phyloP scores from a whole-genome alignment of 2,113 vertebrate genomes.

The Equus przewalskii region DNA sequence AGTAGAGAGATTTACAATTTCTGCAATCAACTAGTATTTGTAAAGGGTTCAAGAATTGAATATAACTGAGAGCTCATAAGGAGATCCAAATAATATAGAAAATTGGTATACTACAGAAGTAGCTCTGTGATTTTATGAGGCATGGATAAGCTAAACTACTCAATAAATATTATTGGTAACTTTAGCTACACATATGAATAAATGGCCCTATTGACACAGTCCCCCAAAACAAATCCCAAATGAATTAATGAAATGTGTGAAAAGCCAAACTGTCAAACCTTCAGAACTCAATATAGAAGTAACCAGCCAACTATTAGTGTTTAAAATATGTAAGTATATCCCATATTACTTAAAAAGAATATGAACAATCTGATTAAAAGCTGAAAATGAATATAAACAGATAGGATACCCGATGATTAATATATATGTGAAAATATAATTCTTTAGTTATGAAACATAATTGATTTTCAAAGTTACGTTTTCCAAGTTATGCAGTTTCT shows the following conservation, averaged over 20 bases:
- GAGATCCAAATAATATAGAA: background rate
- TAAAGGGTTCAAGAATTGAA: background rate
- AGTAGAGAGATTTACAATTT: background rate
- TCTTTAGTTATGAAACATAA: background rate
- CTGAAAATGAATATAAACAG: background rate
- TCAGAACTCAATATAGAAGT: background rate
- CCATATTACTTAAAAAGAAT: background rate
- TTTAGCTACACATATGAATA: background rate
- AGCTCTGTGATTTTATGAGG: background rate
- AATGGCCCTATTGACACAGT: background rate
- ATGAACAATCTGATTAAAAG: background rate
- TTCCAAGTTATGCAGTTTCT: background rate
- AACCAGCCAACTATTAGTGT: background rate
- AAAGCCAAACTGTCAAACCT: background rate
- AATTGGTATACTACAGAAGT: background rate
- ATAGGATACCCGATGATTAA: background rate
- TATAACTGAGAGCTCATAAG: background rate
- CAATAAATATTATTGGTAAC: background rate
- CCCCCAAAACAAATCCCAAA: background rate
- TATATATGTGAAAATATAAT: background rate
- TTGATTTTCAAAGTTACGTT: background rate
- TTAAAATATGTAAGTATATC: background rate
- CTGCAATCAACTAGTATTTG: background rate
- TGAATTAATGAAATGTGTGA: background rate
- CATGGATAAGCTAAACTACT: background rate